phyloP scores from a whole-genome alignment of 2,888 invertebrate genomes.

The Nemapogon koenigi region DNA sequence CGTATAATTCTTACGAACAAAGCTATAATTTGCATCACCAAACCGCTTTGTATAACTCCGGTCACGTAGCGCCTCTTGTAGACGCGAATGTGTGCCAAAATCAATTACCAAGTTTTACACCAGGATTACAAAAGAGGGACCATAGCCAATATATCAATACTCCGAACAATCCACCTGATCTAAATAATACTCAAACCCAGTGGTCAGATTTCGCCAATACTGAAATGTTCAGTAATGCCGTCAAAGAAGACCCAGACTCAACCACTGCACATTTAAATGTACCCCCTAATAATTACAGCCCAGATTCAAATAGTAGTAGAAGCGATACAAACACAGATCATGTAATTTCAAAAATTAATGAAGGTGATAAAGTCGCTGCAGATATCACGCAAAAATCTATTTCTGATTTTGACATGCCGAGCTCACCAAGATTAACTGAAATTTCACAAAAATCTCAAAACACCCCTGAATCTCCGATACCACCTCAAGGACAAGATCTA shows the following conservation, averaged over 20 bases:
- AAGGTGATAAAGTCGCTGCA: conserved; percentile 31
- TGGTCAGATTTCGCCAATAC: conserved; percentile 53
- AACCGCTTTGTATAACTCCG: conserved; percentile 65
- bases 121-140: conserved; percentile 48
- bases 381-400: conserved; percentile 37
- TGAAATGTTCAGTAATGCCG: conserved; percentile 57
- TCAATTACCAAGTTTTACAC: conserved; percentile 49
- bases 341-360: conserved; percentile 28
- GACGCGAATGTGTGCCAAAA: conserved; percentile 44
- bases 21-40: conserved; percentile 72
- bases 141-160: conserved; percentile 19
- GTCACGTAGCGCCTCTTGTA: conserved; percentile 56
- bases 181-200: conserved; percentile 33
- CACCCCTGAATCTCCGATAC: conserved; percentile 44
- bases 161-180: conserved; percentile 17
- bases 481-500: conserved; percentile 41
- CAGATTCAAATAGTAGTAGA: conserved; percentile 55
- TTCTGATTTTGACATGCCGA: conserved; percentile 53
- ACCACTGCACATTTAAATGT: conserved; percentile 68
- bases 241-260: conserved; percentile 79
- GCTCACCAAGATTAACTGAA: conserved; percentile 48
- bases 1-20: conserved; percentile 68
- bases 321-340: conserved; percentile 48
- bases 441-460: conserved; percentile 48
- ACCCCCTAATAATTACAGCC: conserved; percentile 55